Conservation (phyloP, 35 echinoderm and acorn worm genomes). For the Amphiura filiformis region DNA sequence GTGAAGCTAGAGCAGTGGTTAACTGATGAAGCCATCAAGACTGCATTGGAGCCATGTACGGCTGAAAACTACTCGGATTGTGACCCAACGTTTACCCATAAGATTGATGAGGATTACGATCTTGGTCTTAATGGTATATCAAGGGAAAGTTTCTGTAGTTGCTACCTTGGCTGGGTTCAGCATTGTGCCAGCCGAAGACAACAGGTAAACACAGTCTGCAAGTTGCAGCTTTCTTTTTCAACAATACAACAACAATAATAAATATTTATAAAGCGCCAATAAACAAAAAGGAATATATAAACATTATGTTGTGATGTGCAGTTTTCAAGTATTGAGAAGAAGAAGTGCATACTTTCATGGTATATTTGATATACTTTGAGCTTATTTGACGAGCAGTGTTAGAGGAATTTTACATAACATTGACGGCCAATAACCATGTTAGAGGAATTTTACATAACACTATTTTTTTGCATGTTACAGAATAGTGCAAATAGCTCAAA, state of each 20-base stretch:
- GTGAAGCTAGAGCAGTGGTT: constrained; percentile 89
- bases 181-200: constrained; percentile 89
- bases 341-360: no score
- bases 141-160: constrained; percentile 82
- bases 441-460: no score
- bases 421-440: no score
- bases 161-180: constrained; percentile 87
- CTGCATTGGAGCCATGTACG: constrained; percentile 60
- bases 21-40: constrained; percentile 55
- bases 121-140: constrained; percentile 58
- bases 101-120: constrained; percentile 96
- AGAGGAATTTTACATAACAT: no score
- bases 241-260: not conserved
- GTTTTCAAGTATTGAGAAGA: no score
- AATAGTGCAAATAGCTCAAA: no score
- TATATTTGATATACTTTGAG: no score
- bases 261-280: no score
- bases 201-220: constrained; percentile 62
- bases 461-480: no score
- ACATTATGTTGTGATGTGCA: no score
- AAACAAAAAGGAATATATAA: no score
- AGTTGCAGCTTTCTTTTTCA: not conserved
- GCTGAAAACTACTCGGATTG: constrained; percentile 83
- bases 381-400: no score
- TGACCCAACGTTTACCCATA: constrained; percentile 95